phyloP scores from a whole-genome alignment of 2,113 vertebrate species.

The Eudyptes chrysolophus region DNA sequence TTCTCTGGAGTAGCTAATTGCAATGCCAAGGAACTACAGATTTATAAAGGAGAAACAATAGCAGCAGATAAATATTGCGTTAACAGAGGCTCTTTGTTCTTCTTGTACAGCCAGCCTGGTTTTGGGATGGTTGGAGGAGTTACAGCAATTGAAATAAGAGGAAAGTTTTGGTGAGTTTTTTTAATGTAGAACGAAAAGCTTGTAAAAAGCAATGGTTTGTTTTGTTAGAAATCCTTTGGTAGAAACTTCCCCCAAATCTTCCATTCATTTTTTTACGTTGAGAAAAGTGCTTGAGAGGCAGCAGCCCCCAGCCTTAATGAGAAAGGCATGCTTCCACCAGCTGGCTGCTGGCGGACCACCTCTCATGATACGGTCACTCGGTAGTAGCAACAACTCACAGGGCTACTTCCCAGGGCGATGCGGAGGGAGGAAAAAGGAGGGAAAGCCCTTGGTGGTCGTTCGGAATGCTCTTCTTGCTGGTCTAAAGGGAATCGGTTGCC shows the following conservation, averaged over 20 bases:
- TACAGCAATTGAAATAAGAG: not conserved
- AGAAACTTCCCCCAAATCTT: not conserved
- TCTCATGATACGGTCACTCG: accelerated
- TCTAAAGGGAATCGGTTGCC: not conserved
- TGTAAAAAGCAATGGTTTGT: not conserved
- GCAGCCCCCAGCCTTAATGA: not conserved
- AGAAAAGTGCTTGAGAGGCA: accelerated
- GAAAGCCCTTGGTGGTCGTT: not conserved
- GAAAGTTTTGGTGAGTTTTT: not conserved
- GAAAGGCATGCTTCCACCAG: accelerated
- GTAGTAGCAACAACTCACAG: accelerated
- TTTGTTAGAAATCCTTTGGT: not conserved
- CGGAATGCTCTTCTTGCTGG: accelerated
- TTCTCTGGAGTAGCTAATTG: slow-evolving; percentile 61
- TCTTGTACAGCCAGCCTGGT: not conserved
- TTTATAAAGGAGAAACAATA: slow-evolving; percentile 51
- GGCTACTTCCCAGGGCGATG: accelerated
- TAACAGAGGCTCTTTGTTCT: slow-evolving; percentile 36
- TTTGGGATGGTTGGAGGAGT: not conserved
- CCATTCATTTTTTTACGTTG: accelerated
- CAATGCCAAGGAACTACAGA: slow-evolving; percentile 31
- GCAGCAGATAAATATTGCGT: not conserved
- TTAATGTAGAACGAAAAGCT: not conserved
- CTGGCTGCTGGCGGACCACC: not conserved
- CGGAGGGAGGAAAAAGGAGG: not conserved